Conservation (phyloP, 2,113 vertebrate species). For the Indicator indicator region DNA sequence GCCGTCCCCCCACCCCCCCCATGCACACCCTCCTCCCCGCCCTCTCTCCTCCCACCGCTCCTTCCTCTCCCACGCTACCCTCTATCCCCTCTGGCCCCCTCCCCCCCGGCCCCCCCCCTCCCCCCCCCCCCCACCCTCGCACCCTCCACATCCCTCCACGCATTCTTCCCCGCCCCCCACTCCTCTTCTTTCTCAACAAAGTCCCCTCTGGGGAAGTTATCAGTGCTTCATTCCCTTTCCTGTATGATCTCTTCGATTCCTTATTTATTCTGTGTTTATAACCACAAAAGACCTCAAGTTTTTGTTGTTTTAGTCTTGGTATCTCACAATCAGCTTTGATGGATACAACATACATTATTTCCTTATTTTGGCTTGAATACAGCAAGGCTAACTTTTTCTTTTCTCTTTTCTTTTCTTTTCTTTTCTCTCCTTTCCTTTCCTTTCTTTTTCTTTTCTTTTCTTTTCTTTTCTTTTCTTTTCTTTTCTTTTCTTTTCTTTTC, state of each 20-base stretch:
- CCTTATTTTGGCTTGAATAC: background rate
- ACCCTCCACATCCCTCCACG: no score
- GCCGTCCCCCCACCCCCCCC: no score
- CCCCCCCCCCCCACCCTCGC: no score
- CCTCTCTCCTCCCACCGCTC: no score
- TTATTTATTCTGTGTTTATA: background rate
- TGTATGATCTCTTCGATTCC: background rate
- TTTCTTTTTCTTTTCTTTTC: no score
- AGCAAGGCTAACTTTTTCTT: background rate
- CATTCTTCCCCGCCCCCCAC: no score
- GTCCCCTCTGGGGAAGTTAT: background rate
- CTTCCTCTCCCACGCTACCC: no score
- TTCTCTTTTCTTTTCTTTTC: background rate
- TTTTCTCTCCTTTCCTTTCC: background rate
- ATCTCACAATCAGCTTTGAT: background rate
- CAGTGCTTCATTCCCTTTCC: background rate
- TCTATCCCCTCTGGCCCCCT: no score
- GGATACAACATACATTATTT: background rate
- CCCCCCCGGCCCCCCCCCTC: no score
- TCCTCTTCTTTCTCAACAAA: background rate
- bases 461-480: no score
- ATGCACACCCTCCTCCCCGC: no score
- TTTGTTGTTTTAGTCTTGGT: background rate
- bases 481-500: no score
- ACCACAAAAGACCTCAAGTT: rapidly evolving